Base-by-base conservation (phyloP, 2,113 vertebrate species). In the Festucalex cinctus region DNA sequence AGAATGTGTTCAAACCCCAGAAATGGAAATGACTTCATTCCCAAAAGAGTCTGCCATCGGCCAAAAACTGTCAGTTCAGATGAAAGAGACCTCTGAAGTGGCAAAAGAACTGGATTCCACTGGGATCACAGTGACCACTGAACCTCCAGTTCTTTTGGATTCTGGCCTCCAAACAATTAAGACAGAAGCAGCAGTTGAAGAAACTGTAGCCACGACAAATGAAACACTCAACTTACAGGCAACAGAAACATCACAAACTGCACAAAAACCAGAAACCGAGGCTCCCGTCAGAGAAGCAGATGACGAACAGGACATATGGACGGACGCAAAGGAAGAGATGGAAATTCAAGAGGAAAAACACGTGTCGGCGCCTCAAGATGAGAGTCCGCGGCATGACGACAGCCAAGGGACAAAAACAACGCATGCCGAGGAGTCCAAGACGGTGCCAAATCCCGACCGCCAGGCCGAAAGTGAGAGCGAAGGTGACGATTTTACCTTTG, bases 241-340 rank as follows among this genome's bases (percentile, higher is more conserved):
- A 28, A 56, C 12, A 17, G 24, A 56, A 10, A 28, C 20, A 20
- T 51, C 5, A 20, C 17, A n/a, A 19, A 12, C 32, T 5, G 32
- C 28, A 22, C 8, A 20, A 43, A 59, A 69, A 70, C 19, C 32
- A 48, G 48, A 51, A 51, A n/a, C 53, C 24, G 59, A 68, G 8
- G 32, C 56, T 37, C n/a, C 51, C 10, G 16, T 44, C 2, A 58
- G 72, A 66, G 66, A 69, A 49, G 44, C 9, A 17, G 83, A 88
- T 24, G 85, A 86, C 9, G 84, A 91, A 9, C 81, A 86, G 44
- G 89, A 91, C 1, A 78, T 88, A 37, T 89, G 90, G 90, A 70
- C 88, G 78, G 87, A 92, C 61, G 90, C 88, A 0, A 75, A 86
- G 74, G 90, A 90, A 66, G 63, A 79, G 26, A 65, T 89, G 3